These are phyloP conservation scores for Origma solitaria DNA, from an alignment of 2,113 vertebrate species.

Conservation along the genomic window DNA sequence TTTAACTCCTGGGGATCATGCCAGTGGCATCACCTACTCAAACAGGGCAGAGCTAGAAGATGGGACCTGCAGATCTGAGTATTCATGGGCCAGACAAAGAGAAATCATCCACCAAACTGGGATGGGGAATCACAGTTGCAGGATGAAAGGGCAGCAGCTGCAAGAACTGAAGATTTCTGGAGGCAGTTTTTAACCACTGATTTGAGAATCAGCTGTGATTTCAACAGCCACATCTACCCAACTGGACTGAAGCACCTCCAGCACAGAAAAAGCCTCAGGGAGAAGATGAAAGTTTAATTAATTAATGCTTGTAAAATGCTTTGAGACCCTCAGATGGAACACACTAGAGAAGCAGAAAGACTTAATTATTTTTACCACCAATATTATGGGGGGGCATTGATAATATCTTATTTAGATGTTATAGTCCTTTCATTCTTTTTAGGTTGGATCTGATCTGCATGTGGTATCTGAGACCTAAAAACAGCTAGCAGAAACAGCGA, in stretches of 20 bases:
- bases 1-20: not conserved
- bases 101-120: not conserved
- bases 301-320: conserved; percentile 50
- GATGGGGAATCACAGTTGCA: not conserved
- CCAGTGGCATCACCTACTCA: not conserved
- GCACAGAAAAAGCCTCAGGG: conserved; percentile 24
- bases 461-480: not conserved
- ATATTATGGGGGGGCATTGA: not conserved
- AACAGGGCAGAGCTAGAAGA: not conserved
- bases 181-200: not conserved
- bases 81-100: not conserved
- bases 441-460: not conserved
- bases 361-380: conserved; percentile 52
- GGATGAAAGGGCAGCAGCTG: not conserved
- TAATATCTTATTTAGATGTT: not conserved
- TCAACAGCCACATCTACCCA: not conserved
- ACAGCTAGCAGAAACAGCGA: not conserved
- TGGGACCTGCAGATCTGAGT: not conserved
- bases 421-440: not conserved
- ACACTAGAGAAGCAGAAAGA: conserved; percentile 29
- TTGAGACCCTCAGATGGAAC: conserved; percentile 53
- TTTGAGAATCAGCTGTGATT: conserved; percentile 32
- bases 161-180: not conserved
- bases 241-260: conserved; percentile 54
- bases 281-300: conserved; percentile 46